Conservation (phyloP, 35 echinoderm and acorn worm genomes). For the Holothuria glaberrima region DNA sequence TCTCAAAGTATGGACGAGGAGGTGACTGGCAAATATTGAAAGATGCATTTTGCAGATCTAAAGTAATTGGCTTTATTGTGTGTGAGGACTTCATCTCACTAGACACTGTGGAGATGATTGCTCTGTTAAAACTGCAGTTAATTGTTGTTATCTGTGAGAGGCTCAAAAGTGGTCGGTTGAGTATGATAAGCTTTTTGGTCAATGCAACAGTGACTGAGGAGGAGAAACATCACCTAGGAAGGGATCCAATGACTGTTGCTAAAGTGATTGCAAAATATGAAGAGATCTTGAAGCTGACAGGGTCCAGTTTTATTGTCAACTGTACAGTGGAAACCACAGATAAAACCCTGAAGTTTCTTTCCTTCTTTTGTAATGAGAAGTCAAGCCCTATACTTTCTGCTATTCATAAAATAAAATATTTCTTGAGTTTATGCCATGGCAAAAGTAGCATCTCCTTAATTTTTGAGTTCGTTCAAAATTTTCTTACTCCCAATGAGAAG, state of each 20-base stretch:
- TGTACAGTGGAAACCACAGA: too few relatives aligned
- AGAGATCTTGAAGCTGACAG: too few relatives aligned
- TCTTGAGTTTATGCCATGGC: slow-evolving; percentile 2
- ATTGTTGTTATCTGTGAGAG: not conserved
- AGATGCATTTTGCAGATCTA: not conserved
- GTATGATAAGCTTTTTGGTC: not conserved
- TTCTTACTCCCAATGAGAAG: not conserved
- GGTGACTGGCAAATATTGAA: not conserved
- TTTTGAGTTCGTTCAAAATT: slow-evolving; percentile 21
- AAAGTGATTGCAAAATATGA: too few relatives aligned
- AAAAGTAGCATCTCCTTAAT: not conserved
- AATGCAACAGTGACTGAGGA: not conserved
- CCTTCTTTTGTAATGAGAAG: too few relatives aligned
- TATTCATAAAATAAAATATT: slow-evolving; percentile 35
- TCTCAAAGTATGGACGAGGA: not conserved
- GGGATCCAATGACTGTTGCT: not conserved
- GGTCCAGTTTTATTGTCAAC: too few relatives aligned
- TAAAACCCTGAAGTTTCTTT: too few relatives aligned
- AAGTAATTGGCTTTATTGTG: not conserved
- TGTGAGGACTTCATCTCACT: slow-evolving; percentile 17
- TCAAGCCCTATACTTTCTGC: not conserved
- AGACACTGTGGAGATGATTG: not conserved
- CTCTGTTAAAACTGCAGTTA: not conserved
- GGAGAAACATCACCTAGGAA: not conserved
- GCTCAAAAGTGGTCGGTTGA: not conserved